These are phyloP conservation scores for Philopedon plagiatum DNA, from an alignment of 2,888 invertebrate species.

Conservation along the genomic window DNA sequence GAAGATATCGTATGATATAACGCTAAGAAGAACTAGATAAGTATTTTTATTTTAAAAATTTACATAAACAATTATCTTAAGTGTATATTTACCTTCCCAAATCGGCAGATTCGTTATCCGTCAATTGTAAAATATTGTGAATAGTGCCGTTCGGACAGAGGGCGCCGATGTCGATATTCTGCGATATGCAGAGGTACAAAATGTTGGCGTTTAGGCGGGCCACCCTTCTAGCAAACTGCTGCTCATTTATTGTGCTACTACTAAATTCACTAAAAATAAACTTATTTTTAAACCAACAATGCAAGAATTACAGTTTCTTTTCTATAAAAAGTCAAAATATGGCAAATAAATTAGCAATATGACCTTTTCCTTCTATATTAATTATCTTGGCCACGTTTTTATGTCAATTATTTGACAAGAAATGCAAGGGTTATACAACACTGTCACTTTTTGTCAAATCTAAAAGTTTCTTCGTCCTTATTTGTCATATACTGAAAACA, in stretches of 20 bases:
- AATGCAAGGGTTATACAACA: no score
- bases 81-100: conserved; percentile 77
- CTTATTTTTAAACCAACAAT: no score
- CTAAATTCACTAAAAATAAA: conserved; percentile 83
- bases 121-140: conserved; percentile 79
- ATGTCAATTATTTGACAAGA: no score
- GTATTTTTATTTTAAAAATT: background rate
- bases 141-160: conserved; percentile 80
- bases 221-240: conserved; percentile 82
- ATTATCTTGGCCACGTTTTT: no score
- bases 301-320: no score
- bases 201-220: conserved; percentile 86
- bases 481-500: no score
- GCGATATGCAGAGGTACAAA: conserved; percentile 83
- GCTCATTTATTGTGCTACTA: conserved; percentile 78
- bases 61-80: background rate
- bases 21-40: background rate
- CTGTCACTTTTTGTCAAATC: background rate
- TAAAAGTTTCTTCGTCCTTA: no score
- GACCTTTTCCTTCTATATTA: no score
- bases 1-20: no score
- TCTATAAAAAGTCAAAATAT: no score
- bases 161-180: conserved; percentile 77
- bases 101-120: conserved; percentile 77
- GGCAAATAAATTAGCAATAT: no score